Evolutionary conservation across 2,888 invertebrate genomes (phyloP).

Genomic region (Mythimna lalbum): DNA sequence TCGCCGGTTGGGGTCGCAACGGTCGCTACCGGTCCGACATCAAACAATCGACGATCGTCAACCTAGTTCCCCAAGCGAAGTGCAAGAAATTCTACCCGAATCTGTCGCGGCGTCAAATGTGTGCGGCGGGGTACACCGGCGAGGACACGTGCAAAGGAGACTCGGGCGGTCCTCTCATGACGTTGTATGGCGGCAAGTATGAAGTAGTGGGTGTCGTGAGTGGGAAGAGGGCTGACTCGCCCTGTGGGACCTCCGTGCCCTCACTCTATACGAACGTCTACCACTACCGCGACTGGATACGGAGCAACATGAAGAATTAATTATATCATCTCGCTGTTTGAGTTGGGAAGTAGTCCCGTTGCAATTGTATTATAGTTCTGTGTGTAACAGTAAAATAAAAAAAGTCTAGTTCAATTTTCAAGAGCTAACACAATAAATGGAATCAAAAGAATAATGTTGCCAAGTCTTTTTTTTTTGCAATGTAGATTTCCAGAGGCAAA

Average conservation of each 20-base stretch:
- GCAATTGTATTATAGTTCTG: constrained; percentile 5
- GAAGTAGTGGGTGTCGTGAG: constrained; percentile 85
- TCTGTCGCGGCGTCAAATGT: constrained; percentile 79
- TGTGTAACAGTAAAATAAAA: constrained; percentile 2
- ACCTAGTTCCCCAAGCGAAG: constrained; percentile 79
- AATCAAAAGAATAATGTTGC: constrained; percentile 30
- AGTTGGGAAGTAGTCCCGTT: not conserved
- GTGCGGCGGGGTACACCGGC: constrained; percentile 83
- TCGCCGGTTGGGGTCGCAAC: constrained; percentile 86
- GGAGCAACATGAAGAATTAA: constrained; percentile 70
- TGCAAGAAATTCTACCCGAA: constrained; percentile 78
- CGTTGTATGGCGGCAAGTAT: constrained; percentile 79
- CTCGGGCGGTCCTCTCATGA: constrained; percentile 87
- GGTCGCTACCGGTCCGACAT: constrained; percentile 77
- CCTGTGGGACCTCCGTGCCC: constrained; percentile 84
- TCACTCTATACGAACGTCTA: constrained; percentile 86
- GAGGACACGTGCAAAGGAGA: constrained; percentile 88
- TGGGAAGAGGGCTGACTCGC: constrained; percentile 83
- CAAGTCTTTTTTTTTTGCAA: too few species aligned
- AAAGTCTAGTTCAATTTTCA: not conserved
- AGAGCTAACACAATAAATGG: constrained; percentile 41
- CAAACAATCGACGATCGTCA: constrained; percentile 84
- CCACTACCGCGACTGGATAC: constrained; percentile 82
- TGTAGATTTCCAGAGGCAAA: too few species aligned
- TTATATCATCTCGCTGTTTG: constrained; percentile 13